Conservation (phyloP, 2,113 vertebrate genomes). For the Apeltes quadracus region DNA sequence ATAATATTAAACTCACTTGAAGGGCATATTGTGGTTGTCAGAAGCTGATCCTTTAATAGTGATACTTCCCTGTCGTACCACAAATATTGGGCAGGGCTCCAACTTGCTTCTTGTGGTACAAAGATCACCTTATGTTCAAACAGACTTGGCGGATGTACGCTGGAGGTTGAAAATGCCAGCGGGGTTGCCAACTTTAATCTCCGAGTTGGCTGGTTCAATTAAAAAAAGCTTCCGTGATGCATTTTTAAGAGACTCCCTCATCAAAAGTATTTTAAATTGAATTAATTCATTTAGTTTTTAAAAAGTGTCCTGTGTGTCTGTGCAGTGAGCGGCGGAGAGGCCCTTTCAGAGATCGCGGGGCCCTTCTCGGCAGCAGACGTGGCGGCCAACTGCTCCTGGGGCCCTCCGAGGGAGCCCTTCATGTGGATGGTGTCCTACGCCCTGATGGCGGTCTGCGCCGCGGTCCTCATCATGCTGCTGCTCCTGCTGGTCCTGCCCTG, state of each 20-base stretch:
- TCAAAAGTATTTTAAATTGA: no score
- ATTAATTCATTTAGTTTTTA: no score
- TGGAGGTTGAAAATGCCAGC: conserved; percentile 29
- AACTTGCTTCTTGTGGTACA: conserved; percentile 32
- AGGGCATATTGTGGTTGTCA: not conserved
- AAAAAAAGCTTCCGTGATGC: not conserved
- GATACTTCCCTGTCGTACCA: conserved; percentile 1
- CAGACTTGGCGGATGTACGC: conserved; percentile 19
- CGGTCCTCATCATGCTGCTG: conserved; percentile 86
- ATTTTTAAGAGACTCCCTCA: not conserved
- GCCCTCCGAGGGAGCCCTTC: conserved; percentile 79
- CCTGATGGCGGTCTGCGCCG: conserved; percentile 88
- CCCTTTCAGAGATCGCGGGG: conserved; percentile 90
- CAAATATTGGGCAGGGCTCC: conserved; percentile 18
- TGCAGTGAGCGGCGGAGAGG: conserved; percentile 80
- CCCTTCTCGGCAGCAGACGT: conserved; percentile 88
- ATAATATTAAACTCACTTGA: not conserved
- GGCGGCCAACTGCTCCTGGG: conserved; percentile 84
- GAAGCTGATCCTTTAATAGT: not conserved
- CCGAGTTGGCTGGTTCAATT: no score
- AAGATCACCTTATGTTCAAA: conserved; percentile 39
- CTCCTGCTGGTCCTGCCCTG: conserved; percentile 86
- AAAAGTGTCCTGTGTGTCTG: not conserved
- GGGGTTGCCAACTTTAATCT: not conserved
- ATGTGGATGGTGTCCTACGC: conserved; percentile 92